phyloP scores from a whole-genome alignment of 2,888 invertebrate genomes.

The Dicranocentrus wangi region DNA sequence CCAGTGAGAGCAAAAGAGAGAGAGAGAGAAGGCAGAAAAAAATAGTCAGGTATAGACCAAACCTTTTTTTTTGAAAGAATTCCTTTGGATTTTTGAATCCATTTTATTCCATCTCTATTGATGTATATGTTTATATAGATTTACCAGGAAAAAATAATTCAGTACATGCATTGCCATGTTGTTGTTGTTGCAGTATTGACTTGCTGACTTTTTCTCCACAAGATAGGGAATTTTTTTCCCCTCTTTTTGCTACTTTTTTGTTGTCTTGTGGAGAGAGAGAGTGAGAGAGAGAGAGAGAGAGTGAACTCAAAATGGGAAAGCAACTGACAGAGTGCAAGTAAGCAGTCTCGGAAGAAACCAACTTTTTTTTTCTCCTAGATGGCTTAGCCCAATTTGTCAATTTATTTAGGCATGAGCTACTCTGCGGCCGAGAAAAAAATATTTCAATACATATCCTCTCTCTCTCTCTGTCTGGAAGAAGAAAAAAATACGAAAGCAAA shows the following conservation, averaged over 20 bases:
- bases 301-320: slow-evolving; percentile 45
- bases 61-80: too few relatives aligned
- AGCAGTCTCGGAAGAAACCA: slow-evolving; percentile 37
- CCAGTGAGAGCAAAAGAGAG: too few relatives aligned
- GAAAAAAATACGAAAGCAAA: not conserved
- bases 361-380: slow-evolving; percentile 42
- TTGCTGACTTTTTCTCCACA: slow-evolving; percentile 23
- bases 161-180: too few relatives aligned
- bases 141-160: not conserved
- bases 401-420: slow-evolving; percentile 62
- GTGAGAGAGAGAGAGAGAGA: too few relatives aligned
- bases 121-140: slow-evolving; percentile 11
- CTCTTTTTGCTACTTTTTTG: not conserved
- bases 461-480: too few relatives aligned
- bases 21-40: too few relatives aligned
- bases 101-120: too few relatives aligned
- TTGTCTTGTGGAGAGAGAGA: slow-evolving; percentile 5
- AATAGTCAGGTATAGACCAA: too few relatives aligned
- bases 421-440: slow-evolving; percentile 47
- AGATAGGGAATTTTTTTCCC: too few relatives aligned
- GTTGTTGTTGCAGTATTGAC: slow-evolving; percentile 28
- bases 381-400: slow-evolving; percentile 65
- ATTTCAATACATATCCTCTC: slow-evolving; percentile 59
- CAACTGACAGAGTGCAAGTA: slow-evolving; percentile 44
- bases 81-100: too few relatives aligned